Evolutionary conservation across 1,140 invertebrate species (phyloP).

Genomic region (Lepidurus packardi): DNA sequence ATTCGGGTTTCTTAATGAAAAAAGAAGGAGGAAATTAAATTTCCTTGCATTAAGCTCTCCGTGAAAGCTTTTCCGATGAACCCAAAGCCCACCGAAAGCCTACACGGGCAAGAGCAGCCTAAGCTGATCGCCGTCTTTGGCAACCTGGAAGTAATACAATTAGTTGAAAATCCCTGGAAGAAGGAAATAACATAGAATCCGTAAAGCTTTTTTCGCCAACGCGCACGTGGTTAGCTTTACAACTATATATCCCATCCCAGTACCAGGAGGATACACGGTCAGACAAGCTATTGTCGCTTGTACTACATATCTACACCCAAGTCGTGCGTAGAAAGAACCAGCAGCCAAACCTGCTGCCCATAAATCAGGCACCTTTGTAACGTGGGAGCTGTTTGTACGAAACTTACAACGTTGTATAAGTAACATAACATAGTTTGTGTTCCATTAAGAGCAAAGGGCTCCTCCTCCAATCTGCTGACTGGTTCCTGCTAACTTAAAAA

Average conservation of each 20-base stretch:
- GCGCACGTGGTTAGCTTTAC: neutral
- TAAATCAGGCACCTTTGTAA: neutral
- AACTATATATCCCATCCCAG: neutral
- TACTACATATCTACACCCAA: neutral
- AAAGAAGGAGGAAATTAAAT: too few relatives aligned
- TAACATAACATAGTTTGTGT: too few relatives aligned
- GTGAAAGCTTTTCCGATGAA: too few relatives aligned
- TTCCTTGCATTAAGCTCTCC: too few relatives aligned
- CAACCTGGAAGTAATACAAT: neutral
- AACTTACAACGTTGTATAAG: neutral
- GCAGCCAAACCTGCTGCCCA: neutral
- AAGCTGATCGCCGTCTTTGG: neutral
- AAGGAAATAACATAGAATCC: neutral
- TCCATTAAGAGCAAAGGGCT: too few relatives aligned
- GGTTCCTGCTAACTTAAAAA: too few relatives aligned
- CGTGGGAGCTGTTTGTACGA: neutral
- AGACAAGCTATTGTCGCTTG: neutral
- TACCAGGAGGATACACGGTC: neutral
- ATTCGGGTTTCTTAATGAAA: too few relatives aligned
- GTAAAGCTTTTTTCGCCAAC: neutral
- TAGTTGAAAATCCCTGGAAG: neutral
- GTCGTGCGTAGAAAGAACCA: neutral
- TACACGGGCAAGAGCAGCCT: neutral
- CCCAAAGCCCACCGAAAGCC: too few relatives aligned
- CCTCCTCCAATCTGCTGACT: too few relatives aligned